A percentile compares a stretch with the other conserved stretches of the same genome.
phyloP scores from a whole-genome alignment of 2,888 invertebrate species.

The Tuberolachnus salignus region DNA sequence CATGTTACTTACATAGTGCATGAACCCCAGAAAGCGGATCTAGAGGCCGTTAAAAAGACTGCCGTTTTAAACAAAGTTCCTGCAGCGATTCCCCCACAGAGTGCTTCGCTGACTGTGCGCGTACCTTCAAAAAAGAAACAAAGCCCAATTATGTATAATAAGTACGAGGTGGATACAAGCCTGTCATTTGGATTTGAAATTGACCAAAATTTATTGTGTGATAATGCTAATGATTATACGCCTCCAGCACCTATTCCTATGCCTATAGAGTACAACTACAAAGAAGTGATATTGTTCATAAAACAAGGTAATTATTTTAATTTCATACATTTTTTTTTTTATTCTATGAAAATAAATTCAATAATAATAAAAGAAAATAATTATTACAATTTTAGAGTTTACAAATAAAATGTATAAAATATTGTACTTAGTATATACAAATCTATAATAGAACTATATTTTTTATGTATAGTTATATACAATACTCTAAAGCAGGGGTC shows the following conservation, averaged over 20 bases:
- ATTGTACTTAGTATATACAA: too few species aligned
- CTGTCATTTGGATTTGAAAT: slow-evolving; percentile 79
- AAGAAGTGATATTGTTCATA: slow-evolving; percentile 53
- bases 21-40: slow-evolving; percentile 49
- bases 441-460: too few species aligned
- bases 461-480: too few species aligned
- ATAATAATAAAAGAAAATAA: too few species aligned
- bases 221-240: slow-evolving; percentile 42
- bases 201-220: slow-evolving; percentile 73
- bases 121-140: slow-evolving; percentile 54
- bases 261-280: slow-evolving; percentile 54
- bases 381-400: too few species aligned
- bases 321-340: too few species aligned
- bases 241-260: slow-evolving; percentile 46
- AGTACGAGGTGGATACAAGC: slow-evolving; percentile 52
- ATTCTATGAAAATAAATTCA: too few species aligned
- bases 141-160: slow-evolving; percentile 55
- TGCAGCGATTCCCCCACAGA: slow-evolving; percentile 48
- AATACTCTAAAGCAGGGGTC: too few species aligned
- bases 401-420: too few species aligned
- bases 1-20: slow-evolving; percentile 53
- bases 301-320: slow-evolving; percentile 46
- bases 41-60: slow-evolving; percentile 53
- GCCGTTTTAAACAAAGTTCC: slow-evolving; percentile 56
- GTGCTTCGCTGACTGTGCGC: slow-evolving; percentile 51